A percentile compares a stretch with the other conserved stretches of the same genome.
Conservation (phyloP, 2,888 invertebrate species). For the Erebia aethiops region DNA sequence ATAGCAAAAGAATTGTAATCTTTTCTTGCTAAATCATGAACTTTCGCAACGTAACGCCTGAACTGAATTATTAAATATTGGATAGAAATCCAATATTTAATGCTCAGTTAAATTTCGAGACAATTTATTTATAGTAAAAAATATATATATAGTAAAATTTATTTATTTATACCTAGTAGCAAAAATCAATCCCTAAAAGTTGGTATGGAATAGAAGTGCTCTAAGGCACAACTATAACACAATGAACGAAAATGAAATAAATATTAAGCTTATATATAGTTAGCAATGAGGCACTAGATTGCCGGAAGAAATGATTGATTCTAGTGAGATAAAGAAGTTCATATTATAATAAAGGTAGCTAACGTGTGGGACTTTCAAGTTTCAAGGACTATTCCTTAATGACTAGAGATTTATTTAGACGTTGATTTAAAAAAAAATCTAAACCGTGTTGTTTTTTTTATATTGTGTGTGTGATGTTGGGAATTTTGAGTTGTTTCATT, state of each 20-base stretch:
- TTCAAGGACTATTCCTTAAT: not conserved
- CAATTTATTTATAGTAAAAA: not conserved
- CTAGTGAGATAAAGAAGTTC: conserved; percentile 28
- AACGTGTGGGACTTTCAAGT: not conserved
- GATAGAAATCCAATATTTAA: too few relatives aligned
- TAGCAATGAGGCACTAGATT: conserved; percentile 10
- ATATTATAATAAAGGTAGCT: not conserved
- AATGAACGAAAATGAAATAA: not conserved
- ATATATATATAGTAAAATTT: not conserved
- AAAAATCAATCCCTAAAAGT: not conserved
- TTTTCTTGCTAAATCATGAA: too few relatives aligned
- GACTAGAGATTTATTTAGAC: too few relatives aligned
- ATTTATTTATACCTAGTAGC: too few relatives aligned
- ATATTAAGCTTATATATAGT: not conserved
- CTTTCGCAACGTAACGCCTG: too few relatives aligned
- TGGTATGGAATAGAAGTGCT: not conserved
- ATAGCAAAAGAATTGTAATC: too few relatives aligned
- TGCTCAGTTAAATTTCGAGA: not conserved
- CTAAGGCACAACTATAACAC: not conserved
- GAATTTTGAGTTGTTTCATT: not conserved
- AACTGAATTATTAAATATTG: too few relatives aligned
- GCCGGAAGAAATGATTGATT: conserved; percentile 30
- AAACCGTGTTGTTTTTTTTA: too few relatives aligned
- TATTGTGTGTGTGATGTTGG: too few relatives aligned
- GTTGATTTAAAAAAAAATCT: too few relatives aligned